These are phyloP conservation scores for Halichoeres trimaculatus DNA, from an alignment of 2,113 vertebrate genomes.

Conservation along the genomic window DNA sequence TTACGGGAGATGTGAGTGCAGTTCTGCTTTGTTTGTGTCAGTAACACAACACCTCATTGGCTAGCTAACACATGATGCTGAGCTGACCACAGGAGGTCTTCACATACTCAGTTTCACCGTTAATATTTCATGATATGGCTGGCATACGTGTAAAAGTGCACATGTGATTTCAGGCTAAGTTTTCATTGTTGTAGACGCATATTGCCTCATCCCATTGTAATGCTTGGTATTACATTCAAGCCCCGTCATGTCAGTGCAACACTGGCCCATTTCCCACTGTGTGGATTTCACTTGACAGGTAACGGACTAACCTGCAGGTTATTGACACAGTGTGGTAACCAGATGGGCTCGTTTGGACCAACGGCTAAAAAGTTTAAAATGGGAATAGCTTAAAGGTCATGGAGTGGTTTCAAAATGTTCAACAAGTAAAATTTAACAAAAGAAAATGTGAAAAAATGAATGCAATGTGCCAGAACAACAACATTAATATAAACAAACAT, in stretches of 20 bases:
- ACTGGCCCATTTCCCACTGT: constrained; percentile 2
- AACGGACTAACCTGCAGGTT: constrained; percentile 19
- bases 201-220: constrained; percentile 26
- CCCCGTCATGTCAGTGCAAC: constrained; percentile 41
- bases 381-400: neutral
- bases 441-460: too few species aligned
- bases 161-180: constrained; percentile 22
- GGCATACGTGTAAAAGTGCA: constrained; percentile 48
- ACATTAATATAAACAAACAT: too few species aligned
- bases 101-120: constrained; percentile 21
- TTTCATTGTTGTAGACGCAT: neutral
- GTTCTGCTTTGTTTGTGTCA: constrained; percentile 1
- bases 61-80: constrained; percentile 40
- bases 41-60: constrained; percentile 56
- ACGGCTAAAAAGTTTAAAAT: neutral
- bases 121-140: constrained; percentile 71
- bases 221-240: constrained; percentile 41
- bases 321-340: constrained; percentile 12
- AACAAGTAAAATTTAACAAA: neutral
- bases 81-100: constrained; percentile 45
- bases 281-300: constrained; percentile 17
- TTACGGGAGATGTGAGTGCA: neutral
- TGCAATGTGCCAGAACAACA: neutral
- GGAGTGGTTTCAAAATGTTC: neutral
- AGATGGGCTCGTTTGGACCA: neutral